Evolutionary conservation across 2,888 invertebrate genomes (phyloP), one percentile per base, ranked within the genome.

Genomic region (Nomada hirtipes): DNA sequence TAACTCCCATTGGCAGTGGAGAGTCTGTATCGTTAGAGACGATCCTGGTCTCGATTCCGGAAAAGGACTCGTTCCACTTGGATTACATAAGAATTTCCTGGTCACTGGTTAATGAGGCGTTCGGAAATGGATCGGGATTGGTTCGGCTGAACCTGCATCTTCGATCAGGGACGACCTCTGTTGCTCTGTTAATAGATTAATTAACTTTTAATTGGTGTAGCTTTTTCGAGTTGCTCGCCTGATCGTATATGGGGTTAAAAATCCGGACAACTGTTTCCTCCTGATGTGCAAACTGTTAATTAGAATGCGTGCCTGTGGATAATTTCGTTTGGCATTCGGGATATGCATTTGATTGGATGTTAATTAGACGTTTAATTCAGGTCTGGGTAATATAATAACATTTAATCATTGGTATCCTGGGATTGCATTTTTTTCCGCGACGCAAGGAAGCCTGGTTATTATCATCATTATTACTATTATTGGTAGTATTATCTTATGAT

Each of bases 81-180:
- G 44, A n/a, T 78, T 73, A 36, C 63, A n/a, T 64, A 78, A 78
- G 79, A 72, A 68, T 78, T 63, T 57, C 57, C 68, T 64, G 47
- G 57, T 47, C 44, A 13, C 68, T 36, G 59, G 2, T 4, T 57
- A n/a, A 29, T 55, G 44, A 2, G 29, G 23, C 67, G 67, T 61
- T 50, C 64, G 52, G 47, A 20, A 64, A 47, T 29, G 29, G 18
- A 55, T 72, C 72, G 2, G 18, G n/a, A 63, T 63, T 36, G 23
- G 50, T 29, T 26, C n/a, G 18, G 44, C 36, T 7, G 20, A 18
- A 61, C 4, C n/a, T 18, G 4, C 15, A 3, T 20, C 15, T 15
- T 23, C 23, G 1, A 10, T 68, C 23, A 36, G 42, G 42, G 10
- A 18, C 36, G 60, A 26, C 26, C 50, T 26, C 3, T 75, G 29